Evolutionary conservation across 53 echinoderm and acorn worm species (phyloP).

Genomic region (Antedon mediterranea): DNA sequence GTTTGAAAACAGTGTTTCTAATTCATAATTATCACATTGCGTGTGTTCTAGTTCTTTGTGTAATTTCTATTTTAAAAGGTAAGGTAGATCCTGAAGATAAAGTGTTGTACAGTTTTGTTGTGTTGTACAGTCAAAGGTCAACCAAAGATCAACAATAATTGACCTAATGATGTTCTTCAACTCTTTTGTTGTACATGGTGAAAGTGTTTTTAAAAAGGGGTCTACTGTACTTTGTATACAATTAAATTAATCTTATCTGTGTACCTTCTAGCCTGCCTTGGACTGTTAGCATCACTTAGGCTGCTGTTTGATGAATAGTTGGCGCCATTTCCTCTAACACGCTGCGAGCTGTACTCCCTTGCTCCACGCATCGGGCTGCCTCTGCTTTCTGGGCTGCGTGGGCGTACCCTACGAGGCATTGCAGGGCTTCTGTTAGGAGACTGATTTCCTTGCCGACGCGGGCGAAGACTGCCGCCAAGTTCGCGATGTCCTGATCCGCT

Average conservation of each 20-base stretch:
- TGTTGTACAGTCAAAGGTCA: too few relatives aligned
- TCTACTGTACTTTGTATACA: background rate
- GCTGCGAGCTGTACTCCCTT: conserved; percentile 20
- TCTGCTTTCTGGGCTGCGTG: conserved; percentile 11
- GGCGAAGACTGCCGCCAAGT: background rate
- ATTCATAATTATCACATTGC: too few relatives aligned
- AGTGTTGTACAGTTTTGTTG: too few relatives aligned
- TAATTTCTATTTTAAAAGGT: too few relatives aligned
- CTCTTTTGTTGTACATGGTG: too few relatives aligned
- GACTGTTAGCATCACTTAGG: conserved; percentile 73
- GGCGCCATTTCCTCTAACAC: conserved; percentile 40
- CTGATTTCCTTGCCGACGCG: background rate
- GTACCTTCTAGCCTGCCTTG: conserved; percentile 56
- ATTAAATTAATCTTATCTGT: background rate
- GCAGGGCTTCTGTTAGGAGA: background rate
- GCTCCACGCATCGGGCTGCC: conserved; percentile 1
- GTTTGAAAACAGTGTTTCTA: too few relatives aligned
- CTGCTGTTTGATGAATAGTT: conserved; percentile 87
- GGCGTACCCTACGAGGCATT: conserved; percentile 11
- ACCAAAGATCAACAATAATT: too few relatives aligned
- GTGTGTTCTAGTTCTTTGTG: too few relatives aligned
- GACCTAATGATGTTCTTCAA: too few relatives aligned
- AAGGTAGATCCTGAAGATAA: too few relatives aligned
- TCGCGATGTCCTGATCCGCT: conserved; percentile 45
- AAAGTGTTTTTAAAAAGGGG: background rate